These are phyloP conservation scores for Drosophila ercepeae DNA, from an alignment of 1,140 invertebrate genomes.

Conservation along the genomic window DNA sequence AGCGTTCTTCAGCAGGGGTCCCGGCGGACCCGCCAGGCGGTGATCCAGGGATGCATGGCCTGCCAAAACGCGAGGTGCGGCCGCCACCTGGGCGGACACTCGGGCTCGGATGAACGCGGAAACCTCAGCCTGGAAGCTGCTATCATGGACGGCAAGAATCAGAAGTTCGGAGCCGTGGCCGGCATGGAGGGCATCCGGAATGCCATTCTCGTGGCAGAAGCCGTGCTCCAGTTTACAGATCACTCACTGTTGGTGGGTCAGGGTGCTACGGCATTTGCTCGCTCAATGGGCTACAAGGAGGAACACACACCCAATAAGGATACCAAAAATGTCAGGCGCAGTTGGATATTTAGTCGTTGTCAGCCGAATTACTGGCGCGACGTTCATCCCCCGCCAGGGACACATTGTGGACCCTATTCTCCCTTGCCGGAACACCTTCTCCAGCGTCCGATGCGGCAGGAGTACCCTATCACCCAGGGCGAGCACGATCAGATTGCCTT, in stretches of 20 bases:
- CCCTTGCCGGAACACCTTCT: conserved; percentile 1
- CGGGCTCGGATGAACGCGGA: conserved; percentile 10
- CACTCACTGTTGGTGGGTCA: conserved; percentile 17
- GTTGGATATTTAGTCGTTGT: neutral
- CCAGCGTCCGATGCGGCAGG: conserved; percentile 5
- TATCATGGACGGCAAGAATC: conserved; percentile 16
- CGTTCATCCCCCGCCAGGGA: neutral
- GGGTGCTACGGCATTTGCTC: conserved; percentile 4
- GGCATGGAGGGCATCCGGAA: conserved; percentile 3
- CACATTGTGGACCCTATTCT: conserved; percentile 4
- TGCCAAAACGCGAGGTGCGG: conserved; percentile 26
- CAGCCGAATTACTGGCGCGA: conserved; percentile 35
- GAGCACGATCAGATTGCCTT: conserved; percentile 39
- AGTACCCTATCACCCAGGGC: conserved; percentile 28
- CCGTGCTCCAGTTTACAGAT: neutral
- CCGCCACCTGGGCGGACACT: conserved; percentile 4
- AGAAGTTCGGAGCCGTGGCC: conserved; percentile 15
- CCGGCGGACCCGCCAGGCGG: conserved; percentile 13
- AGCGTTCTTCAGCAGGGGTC: conserved; percentile 3
- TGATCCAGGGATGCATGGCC: conserved; percentile 25
- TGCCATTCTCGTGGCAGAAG: conserved; percentile 23
- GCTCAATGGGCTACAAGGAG: conserved; percentile 10
- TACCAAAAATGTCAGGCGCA: neutral
- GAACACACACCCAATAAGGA: neutral
- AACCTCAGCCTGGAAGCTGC: conserved; percentile 11